These are phyloP conservation scores for Anthoscopus minutus DNA, from an alignment of 2,113 vertebrate species.

Conservation along the genomic window DNA sequence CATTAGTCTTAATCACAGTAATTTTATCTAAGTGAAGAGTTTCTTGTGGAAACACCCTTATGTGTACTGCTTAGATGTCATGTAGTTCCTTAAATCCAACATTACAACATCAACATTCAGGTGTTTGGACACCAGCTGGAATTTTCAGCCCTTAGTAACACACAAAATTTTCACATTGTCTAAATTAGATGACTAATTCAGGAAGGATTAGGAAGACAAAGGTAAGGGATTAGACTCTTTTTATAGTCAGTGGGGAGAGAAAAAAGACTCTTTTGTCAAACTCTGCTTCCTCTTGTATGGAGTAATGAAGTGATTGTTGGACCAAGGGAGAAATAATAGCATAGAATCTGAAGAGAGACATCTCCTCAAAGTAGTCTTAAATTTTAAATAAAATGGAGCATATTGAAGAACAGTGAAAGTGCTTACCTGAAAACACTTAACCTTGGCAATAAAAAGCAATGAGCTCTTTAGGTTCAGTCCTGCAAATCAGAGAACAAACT, in stretches of 20 bases:
- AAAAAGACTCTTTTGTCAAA: not conserved
- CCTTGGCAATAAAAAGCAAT: not conserved
- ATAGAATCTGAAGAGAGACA: not conserved
- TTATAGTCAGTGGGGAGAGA: not conserved
- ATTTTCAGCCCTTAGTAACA: not conserved
- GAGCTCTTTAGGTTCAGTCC: not conserved
- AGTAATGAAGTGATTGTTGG: slow-evolving; percentile 26
- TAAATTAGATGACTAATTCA: slow-evolving; percentile 2
- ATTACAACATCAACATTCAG: not conserved
- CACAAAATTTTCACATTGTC: not conserved
- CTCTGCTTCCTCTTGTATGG: not conserved
- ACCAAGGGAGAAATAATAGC: not conserved
- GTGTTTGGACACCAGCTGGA: not conserved
- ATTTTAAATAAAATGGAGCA: not conserved
- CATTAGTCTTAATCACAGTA: not conserved
- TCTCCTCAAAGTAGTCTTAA: not conserved
- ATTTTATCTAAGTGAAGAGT: slow-evolving; percentile 5
- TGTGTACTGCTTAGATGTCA: not conserved
- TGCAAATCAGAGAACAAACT: not conserved
- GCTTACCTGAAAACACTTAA: not conserved
- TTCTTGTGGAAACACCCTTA: not conserved
- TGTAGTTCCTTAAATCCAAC: not conserved
- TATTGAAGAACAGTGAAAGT: not conserved
- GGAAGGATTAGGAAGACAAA: not conserved
- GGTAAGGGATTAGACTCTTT: not conserved